Evolutionary conservation across 2,113 vertebrate species (phyloP).

Genomic region (Dissostichus mawsoni): DNA sequence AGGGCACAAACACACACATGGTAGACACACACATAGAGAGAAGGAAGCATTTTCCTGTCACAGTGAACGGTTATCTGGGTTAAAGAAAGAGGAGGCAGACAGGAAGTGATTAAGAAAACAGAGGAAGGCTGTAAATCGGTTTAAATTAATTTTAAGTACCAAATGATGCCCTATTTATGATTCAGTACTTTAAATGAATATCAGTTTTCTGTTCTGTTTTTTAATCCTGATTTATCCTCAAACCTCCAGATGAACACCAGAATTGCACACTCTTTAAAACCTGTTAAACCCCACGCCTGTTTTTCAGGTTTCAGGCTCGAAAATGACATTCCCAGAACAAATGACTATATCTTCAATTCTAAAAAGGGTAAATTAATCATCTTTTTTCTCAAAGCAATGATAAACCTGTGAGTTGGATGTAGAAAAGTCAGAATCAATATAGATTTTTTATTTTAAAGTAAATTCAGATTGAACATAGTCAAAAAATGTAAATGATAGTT

Average conservation of each 20-base stretch:
- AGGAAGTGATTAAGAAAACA: conserved; percentile 24
- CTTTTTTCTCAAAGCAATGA: too few relatives aligned
- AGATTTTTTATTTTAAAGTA: too few relatives aligned
- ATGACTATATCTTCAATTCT: too few relatives aligned
- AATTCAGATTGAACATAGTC: too few relatives aligned
- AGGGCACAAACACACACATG: conserved; percentile 19
- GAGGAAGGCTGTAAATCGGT: not conserved
- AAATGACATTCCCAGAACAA: too few relatives aligned
- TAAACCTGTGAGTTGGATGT: too few relatives aligned
- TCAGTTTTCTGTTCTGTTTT: not conserved
- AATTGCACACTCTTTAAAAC: not conserved
- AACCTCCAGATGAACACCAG: not conserved
- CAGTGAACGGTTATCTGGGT: conserved; percentile 63
- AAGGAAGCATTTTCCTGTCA: conserved; percentile 39
- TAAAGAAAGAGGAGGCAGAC: conserved; percentile 19
- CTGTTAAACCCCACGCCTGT: not conserved
- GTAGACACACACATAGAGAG: conserved; percentile 6
- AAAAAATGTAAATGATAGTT: too few relatives aligned
- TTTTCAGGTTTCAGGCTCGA: too few relatives aligned
- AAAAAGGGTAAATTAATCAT: too few relatives aligned
- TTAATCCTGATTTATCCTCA: not conserved
- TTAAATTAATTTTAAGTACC: not conserved
- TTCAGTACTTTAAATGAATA: not conserved
- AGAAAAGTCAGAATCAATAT: too few relatives aligned
- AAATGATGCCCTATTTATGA: not conserved